Evolutionary conservation across 2,888 invertebrate genomes (phyloP).

Genomic region (Torymus auratus): DNA sequence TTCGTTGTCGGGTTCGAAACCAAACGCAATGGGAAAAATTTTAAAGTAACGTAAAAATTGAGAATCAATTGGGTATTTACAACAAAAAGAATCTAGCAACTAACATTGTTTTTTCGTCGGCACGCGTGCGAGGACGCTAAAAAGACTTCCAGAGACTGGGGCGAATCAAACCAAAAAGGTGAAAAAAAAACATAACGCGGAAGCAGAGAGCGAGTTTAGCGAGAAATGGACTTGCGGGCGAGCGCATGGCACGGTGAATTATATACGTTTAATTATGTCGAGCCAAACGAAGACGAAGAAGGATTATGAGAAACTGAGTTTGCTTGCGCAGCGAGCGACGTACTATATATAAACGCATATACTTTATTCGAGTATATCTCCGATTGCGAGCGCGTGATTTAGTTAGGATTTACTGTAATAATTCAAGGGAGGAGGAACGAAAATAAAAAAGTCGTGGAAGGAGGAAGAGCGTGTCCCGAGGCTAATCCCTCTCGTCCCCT

Average conservation of each 20-base stretch:
- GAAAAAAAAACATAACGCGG: not conserved
- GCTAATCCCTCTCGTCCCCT: not conserved
- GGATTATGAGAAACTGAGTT: conserved; percentile 28
- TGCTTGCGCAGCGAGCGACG: conserved; percentile 40
- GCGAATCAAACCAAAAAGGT: conserved; percentile 20
- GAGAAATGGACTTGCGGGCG: conserved; percentile 38
- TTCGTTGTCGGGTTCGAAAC: not conserved
- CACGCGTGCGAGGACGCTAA: conserved; percentile 20
- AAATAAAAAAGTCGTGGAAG: conserved; percentile 11
- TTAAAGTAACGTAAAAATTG: not conserved
- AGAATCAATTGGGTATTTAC: not conserved
- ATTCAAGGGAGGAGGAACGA: not conserved
- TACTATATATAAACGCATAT: conserved; percentile 39
- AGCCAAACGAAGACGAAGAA: conserved; percentile 22
- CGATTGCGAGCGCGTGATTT: conserved; percentile 41
- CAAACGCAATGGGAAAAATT: not conserved
- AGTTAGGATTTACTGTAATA: conserved; percentile 46
- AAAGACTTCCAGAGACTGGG: conserved; percentile 21
- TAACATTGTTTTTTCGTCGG: conserved; percentile 36
- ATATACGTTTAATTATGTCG: conserved; percentile 43
- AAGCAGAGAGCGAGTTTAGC: not conserved
- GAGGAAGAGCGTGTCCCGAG: not conserved
- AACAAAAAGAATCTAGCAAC: not conserved
- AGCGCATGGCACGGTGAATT: conserved; percentile 38
- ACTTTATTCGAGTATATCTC: conserved; percentile 38